These are phyloP conservation scores for Spodoptera littoralis DNA, from an alignment of 2,888 invertebrate species.

Conservation along the genomic window DNA sequence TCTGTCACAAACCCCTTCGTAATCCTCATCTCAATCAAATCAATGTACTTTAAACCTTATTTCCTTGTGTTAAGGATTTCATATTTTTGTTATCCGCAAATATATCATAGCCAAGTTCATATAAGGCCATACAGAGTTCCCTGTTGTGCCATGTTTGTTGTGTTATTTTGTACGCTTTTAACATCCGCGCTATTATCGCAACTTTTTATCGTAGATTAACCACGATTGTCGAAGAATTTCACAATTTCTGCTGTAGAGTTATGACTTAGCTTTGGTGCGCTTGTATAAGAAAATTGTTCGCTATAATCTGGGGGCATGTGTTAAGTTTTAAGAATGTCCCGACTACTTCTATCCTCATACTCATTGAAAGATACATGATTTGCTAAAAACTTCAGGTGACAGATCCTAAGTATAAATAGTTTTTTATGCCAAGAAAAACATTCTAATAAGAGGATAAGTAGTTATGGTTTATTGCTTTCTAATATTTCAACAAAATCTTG, in stretches of 20 bases:
- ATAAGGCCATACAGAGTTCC: slow-evolving; percentile 75
- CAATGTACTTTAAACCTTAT: slow-evolving; percentile 53
- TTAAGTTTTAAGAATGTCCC: too few relatives aligned
- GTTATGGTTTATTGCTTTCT: too few relatives aligned
- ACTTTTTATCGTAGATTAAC: slow-evolving; percentile 76
- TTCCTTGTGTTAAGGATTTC: slow-evolving; percentile 14
- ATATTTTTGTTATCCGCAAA: slow-evolving; percentile 29
- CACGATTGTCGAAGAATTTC: slow-evolving; percentile 53
- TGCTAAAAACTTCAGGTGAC: too few relatives aligned
- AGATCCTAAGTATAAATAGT: too few relatives aligned
- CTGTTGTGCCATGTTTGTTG: slow-evolving; percentile 77
- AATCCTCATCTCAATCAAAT: slow-evolving; percentile 45
- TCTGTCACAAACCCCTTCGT: slow-evolving; percentile 59
- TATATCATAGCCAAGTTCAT: slow-evolving; percentile 56
- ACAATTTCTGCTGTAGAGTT: neutral
- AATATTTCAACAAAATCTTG: slow-evolving; percentile 9
- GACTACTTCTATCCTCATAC: too few relatives aligned
- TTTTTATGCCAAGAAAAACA: too few relatives aligned
- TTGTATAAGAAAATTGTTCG: neutral
- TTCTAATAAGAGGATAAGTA: too few relatives aligned
- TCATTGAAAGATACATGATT: too few relatives aligned
- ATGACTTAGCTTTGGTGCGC: neutral
- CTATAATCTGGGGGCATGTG: too few relatives aligned
- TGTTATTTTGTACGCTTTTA: slow-evolving; percentile 86
- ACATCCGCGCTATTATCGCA: slow-evolving; percentile 84